These are phyloP conservation scores for Discoglossus pictus DNA, from an alignment of 2,797 vertebrate genomes.

Conservation along the genomic window DNA sequence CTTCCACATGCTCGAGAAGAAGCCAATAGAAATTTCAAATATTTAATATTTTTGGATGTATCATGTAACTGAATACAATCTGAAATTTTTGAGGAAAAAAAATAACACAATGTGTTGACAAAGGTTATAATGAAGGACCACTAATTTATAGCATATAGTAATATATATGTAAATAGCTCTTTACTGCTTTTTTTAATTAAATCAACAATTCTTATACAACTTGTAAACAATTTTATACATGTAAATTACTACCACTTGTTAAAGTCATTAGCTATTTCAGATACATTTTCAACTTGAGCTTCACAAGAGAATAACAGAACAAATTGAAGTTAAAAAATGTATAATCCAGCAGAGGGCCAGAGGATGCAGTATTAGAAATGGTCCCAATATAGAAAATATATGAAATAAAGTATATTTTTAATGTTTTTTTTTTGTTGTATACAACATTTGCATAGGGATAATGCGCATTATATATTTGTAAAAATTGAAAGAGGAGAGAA, in stretches of 20 bases:
- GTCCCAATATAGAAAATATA: slow-evolving; percentile 60
- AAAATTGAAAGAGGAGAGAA: slow-evolving; percentile 56
- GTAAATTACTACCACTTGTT: slow-evolving; percentile 10
- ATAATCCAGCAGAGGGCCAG: slow-evolving; percentile 74
- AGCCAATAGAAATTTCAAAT: slow-evolving; percentile 88
- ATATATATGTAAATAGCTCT: slow-evolving; percentile 75
- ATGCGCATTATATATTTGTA: slow-evolving; percentile 56
- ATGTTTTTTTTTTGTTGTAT: slow-evolving; percentile 61
- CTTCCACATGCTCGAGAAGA: slow-evolving; percentile 80
- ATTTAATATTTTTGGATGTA: slow-evolving; percentile 73
- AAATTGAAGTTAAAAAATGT: slow-evolving; percentile 55
- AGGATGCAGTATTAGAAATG: slow-evolving; percentile 61
- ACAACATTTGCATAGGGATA: slow-evolving; percentile 53
- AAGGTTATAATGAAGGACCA: slow-evolving; percentile 61
- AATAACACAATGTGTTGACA: slow-evolving; percentile 49
- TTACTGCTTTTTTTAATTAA: slow-evolving; percentile 74
- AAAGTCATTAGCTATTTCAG: slow-evolving; percentile 17
- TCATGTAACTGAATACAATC: slow-evolving; percentile 43
- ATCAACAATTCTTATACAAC: slow-evolving; percentile 62
- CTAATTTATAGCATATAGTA: slow-evolving; percentile 76
- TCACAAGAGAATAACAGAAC: slow-evolving; percentile 51
- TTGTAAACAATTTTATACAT: slow-evolving; percentile 72
- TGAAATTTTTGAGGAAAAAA: slow-evolving; percentile 48
- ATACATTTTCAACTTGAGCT: slow-evolving; percentile 2
- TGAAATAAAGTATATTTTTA: slow-evolving; percentile 73